Base-by-base conservation (phyloP, 2,888 invertebrate species). In the Nomada fabriciana region DNA sequence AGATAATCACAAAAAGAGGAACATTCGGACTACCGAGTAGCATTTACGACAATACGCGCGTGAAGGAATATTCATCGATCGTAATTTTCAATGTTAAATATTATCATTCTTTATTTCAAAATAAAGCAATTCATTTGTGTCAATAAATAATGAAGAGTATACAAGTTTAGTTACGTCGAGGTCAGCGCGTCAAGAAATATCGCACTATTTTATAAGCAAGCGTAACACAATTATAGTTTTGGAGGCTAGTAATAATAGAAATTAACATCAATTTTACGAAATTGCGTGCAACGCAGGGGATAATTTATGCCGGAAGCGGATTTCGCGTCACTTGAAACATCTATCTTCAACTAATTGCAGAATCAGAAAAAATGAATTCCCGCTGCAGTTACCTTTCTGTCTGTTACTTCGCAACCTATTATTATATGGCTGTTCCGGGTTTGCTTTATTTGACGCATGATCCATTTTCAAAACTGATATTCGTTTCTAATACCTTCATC, bases 1-100 rank as follows among this genome's bases (percentile, higher is more conserved):
- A 64, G 64, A 76, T 82, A 47, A 63, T 50, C 15, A 15, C 50
- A 11, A 53, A 47, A 68, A 72, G 76, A 52, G 57, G 80, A 76
- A 80, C 68, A 63, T 50, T 72, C 25, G 9, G 47, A 75, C 42
- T 50, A 61, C 60, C 67, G 70, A 57, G 42, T 11, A 18, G 53
- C 15, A 65, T 29, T 61, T 15, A 61, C 50, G 25, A 15, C n/a
- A 7, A 25, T 20, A 42, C 15, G 25, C 15, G 20, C n/a, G 11
- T 55, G 57, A 80, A 80, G 53, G 36, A 55, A 74, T 55, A 79
- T 65, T 78, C 29, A 20, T 20, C 9, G 57, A 72, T 72, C 50
- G 50, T 57, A 50, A 57, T 42, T 67, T 65, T 23, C 43, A 59
- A 36, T 25, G 2, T 42, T 43, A 25, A 25, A 59, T n/a, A 50